phyloP scores from a whole-genome alignment of 2,113 vertebrate species.

The Oreamnos americanus region DNA sequence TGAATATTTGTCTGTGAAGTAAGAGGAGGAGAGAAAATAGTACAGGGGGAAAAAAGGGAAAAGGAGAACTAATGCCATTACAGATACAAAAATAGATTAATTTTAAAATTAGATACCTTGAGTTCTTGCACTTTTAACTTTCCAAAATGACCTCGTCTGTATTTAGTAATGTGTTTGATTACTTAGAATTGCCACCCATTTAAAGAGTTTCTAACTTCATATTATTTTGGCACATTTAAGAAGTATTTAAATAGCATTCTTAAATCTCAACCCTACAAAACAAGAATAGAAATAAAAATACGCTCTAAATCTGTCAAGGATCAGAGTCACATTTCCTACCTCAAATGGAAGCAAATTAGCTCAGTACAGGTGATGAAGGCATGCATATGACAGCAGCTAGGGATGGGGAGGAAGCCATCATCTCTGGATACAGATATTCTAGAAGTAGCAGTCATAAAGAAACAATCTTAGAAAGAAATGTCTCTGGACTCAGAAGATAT shows the following conservation, averaged over 20 bases:
- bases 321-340: slow-evolving; percentile 12
- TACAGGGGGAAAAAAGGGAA: background rate
- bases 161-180: slow-evolving; percentile 24
- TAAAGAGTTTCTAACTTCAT: slow-evolving; percentile 47
- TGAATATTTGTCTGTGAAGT: background rate
- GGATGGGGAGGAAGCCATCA: background rate
- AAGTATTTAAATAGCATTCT: slow-evolving; percentile 42
- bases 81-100: background rate
- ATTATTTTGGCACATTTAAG: slow-evolving; percentile 49
- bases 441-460: background rate
- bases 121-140: background rate
- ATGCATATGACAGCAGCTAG: background rate
- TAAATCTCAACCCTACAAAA: slow-evolving; percentile 21
- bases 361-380: background rate
- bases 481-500: background rate
- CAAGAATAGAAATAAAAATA: slow-evolving; percentile 49
- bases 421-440: background rate
- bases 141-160: background rate
- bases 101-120: slow-evolving; percentile 19
- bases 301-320: slow-evolving; percentile 18
- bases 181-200: slow-evolving; percentile 24
- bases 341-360: slow-evolving; percentile 20
- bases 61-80: background rate
- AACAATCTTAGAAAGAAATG: background rate
- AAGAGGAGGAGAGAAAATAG: background rate